Percentiles rank a stretch among this genome's conserved stretches.
phyloP scores from a whole-genome alignment of 2,113 vertebrate species.

The Odocoileus hemionus region DNA sequence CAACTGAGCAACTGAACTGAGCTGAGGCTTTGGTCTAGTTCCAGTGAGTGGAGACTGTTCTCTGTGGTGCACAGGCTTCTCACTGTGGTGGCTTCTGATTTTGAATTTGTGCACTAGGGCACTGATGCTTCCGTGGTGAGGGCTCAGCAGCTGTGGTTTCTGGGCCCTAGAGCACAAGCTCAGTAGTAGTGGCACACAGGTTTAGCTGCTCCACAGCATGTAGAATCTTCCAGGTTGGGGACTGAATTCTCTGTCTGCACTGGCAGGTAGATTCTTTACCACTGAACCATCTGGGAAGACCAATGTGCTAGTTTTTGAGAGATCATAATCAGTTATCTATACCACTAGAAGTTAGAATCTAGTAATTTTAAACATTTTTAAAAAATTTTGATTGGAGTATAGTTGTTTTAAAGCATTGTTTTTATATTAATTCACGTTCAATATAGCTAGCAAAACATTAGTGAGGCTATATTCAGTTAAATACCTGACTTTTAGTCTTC shows the following conservation, averaged over 20 bases:
- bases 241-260: neutral
- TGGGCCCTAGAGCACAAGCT: neutral
- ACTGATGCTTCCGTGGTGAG: neutral
- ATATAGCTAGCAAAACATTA: neutral
- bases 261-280: neutral
- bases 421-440: neutral
- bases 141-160: neutral
- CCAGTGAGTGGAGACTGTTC: neutral
- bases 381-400: neutral
- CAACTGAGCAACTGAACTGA: neutral
- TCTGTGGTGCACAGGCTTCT: neutral
- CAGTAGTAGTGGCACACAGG: neutral
- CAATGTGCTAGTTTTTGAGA: neutral
- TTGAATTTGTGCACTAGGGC: neutral
- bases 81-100: neutral
- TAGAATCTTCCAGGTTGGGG: neutral
- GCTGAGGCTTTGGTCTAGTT: neutral
- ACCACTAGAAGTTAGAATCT: neutral
- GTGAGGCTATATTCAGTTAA: neutral
- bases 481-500: neutral
- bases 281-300: neutral
- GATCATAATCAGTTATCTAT: neutral
- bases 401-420: neutral
- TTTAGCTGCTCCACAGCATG: neutral
- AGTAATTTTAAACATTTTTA: neutral